These are phyloP conservation scores for Netelia fuscicornis DNA, from an alignment of 2,888 invertebrate genomes.

Conservation along the genomic window DNA sequence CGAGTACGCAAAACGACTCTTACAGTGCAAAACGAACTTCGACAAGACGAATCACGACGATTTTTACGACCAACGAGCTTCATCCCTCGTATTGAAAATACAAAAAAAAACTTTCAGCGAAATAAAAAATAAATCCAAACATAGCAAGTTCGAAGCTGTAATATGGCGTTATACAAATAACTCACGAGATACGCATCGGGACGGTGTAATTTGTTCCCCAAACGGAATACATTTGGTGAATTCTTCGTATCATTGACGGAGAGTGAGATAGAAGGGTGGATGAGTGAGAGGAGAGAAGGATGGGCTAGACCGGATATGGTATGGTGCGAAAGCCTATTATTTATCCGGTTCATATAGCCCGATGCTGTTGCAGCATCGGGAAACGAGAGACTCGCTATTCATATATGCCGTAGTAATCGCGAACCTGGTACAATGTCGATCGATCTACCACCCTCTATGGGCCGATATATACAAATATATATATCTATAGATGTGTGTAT, in stretches of 20 bases:
- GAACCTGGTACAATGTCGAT: constrained; percentile 52
- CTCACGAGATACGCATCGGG: not conserved
- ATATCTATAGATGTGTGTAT: not conserved
- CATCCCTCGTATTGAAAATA: not conserved
- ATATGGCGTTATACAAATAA: not conserved
- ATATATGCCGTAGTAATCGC: constrained; percentile 55
- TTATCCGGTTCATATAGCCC: constrained; percentile 47
- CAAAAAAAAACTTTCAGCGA: not conserved
- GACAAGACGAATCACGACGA: not conserved
- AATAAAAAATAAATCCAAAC: not conserved
- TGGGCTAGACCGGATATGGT: constrained; percentile 31
- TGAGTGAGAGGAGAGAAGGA: constrained; percentile 31
- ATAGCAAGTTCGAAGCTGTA: not conserved
- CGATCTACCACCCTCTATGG: constrained; percentile 17
- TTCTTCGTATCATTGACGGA: constrained; percentile 38
- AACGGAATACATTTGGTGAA: constrained; percentile 33
- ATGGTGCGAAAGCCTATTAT: constrained; percentile 41
- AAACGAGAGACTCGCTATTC: constrained; percentile 48
- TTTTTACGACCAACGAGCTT: not conserved
- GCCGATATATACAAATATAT: constrained; percentile 10
- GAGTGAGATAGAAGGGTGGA: constrained; percentile 1
- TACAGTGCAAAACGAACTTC: not conserved
- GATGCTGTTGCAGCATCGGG: constrained; percentile 48
- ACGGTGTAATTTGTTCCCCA: constrained; percentile 1
- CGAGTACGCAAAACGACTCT: not conserved